Evolutionary conservation across 2,888 invertebrate species (phyloP).

Genomic region (Drosophila pseudotakahashii): DNA sequence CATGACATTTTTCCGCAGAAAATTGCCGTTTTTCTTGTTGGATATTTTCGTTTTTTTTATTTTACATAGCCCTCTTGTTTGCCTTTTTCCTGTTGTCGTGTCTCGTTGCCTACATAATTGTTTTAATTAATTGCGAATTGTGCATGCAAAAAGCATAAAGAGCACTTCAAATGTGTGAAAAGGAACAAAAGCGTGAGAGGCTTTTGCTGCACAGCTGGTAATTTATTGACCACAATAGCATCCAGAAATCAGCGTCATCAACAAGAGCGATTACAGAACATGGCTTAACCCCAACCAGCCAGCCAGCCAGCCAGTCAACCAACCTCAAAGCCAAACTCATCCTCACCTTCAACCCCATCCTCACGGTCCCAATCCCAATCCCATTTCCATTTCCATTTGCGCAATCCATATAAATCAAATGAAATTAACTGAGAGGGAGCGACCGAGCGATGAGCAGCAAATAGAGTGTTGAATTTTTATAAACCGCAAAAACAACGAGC

Average conservation of each 20-base stretch:
- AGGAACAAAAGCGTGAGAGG: constrained; percentile 59
- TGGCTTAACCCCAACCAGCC: constrained; percentile 34
- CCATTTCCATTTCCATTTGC: constrained; percentile 5
- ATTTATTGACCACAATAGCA: constrained; percentile 69
- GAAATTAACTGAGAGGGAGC: constrained; percentile 63
- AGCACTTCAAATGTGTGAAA: constrained; percentile 73
- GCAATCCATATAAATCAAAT: constrained; percentile 65
- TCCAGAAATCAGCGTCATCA: constrained; percentile 31
- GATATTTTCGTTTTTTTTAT: constrained; percentile 14
- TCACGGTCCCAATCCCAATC: constrained; percentile 10
- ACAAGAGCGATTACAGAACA: constrained; percentile 51
- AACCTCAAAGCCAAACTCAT: constrained; percentile 3
- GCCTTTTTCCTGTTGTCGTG: constrained; percentile 42
- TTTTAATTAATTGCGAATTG: constrained; percentile 78
- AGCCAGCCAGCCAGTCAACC: too few relatives aligned
- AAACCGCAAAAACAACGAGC: constrained; percentile 49
- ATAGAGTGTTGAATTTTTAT: constrained; percentile 63
- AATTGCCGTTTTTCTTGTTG: constrained; percentile 25
- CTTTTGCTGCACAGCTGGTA: constrained; percentile 67
- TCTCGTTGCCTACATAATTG: constrained; percentile 61
- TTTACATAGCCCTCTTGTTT: constrained; percentile 19
- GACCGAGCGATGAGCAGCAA: constrained; percentile 28
- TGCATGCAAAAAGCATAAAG: constrained; percentile 74
- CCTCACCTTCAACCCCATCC: neutral
- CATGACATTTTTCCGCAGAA: constrained; percentile 76